Percentiles rank a stretch among this genome's conserved stretches.
Evolutionary conservation across 2,797 vertebrate genomes (phyloP).

Genomic region (Fistularia commersonii): DNA sequence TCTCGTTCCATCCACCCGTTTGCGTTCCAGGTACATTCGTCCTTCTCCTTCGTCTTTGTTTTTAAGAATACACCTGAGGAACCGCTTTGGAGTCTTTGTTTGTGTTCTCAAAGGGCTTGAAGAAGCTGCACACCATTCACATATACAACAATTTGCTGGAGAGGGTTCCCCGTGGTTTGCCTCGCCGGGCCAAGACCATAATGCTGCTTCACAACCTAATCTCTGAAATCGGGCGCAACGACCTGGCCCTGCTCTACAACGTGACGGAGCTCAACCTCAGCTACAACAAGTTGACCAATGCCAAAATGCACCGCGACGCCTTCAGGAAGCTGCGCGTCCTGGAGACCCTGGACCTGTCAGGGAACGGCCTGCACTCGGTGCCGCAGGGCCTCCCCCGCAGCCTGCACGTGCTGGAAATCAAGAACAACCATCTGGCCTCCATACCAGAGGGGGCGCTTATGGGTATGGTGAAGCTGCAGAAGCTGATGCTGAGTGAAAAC

Average conservation of each 20-base stretch:
- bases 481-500: slow-evolving; percentile 88
- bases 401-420: slow-evolving; percentile 84
- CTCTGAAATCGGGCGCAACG: slow-evolving; percentile 86
- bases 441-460: slow-evolving; percentile 82
- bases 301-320: slow-evolving; percentile 84
- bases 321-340: slow-evolving; percentile 91
- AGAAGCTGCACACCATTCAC: slow-evolving; percentile 94
- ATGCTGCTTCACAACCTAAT: slow-evolving; percentile 95
- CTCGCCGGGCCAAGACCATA: slow-evolving; percentile 89
- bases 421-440: slow-evolving; percentile 84
- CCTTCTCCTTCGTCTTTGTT: neutral
- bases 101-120: slow-evolving; percentile 76
- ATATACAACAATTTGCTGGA: slow-evolving; percentile 96
- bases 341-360: slow-evolving; percentile 88
- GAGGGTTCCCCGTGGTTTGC: slow-evolving; percentile 87
- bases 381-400: slow-evolving; percentile 89
- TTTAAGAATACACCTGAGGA: neutral
- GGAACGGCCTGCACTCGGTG: slow-evolving; percentile 82
- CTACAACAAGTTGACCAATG: slow-evolving; percentile 90
- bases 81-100: neutral
- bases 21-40: slow-evolving; percentile 77
- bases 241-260: slow-evolving; percentile 86
- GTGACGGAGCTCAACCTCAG: slow-evolving; percentile 95
- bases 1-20: slow-evolving; percentile 84
- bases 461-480: slow-evolving; percentile 86